Conservation (phyloP, 2,113 vertebrate species). For the Vidua chalybeata region DNA sequence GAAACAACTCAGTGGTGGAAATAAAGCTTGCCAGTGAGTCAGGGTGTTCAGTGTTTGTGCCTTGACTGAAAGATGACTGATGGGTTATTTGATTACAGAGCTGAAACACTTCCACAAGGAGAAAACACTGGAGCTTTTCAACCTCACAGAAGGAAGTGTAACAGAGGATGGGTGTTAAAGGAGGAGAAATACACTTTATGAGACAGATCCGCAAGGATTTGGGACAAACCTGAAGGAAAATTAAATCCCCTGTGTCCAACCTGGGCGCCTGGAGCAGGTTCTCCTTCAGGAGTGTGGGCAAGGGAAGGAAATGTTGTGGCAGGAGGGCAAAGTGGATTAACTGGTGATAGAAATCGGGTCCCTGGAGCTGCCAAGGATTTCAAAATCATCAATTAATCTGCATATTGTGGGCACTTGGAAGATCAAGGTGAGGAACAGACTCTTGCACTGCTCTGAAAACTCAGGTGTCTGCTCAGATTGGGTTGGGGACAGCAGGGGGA, state of each 20-base stretch:
- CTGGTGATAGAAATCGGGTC: neutral
- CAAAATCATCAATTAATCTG: neutral
- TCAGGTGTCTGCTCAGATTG: neutral
- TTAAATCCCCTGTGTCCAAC: neutral
- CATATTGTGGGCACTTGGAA: rapidly evolving
- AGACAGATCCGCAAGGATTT: neutral
- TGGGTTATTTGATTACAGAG: neutral
- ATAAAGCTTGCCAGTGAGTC: neutral
- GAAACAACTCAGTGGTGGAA: neutral
- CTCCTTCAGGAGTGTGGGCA: neutral
- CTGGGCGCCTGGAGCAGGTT: neutral
- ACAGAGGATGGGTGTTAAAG: neutral
- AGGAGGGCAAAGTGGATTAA: neutral
- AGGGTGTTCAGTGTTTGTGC: neutral
- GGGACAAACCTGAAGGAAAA: neutral
- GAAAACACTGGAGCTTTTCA: neutral
- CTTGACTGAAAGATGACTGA: neutral
- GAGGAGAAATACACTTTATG: neutral
- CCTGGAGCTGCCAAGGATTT: neutral
- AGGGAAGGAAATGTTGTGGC: neutral
- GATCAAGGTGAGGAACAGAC: neutral
- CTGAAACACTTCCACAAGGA: neutral
- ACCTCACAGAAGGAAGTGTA: neutral
- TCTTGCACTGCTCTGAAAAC: neutral
- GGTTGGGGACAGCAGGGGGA: too few species aligned